These are phyloP conservation scores for Tachysurus fulvidraco DNA, from an alignment of 2,113 vertebrate species.

Conservation along the genomic window DNA sequence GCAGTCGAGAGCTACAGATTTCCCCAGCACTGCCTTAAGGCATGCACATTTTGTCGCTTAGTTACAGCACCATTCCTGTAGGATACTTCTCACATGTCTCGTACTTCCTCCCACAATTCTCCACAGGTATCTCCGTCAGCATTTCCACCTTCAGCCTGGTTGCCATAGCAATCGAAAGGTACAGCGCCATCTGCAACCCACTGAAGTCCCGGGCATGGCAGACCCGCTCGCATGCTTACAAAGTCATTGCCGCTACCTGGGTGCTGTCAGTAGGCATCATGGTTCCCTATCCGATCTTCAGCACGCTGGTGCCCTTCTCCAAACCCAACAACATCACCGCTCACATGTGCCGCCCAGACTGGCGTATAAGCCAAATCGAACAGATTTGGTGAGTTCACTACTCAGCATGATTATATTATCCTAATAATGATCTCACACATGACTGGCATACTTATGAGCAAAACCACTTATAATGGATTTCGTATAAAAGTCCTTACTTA, in stretches of 20 bases:
- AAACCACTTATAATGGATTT: not conserved
- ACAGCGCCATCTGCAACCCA: conserved; percentile 95
- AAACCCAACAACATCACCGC: conserved; percentile 61
- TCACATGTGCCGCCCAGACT: conserved; percentile 79
- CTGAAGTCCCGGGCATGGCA: conserved; percentile 92
- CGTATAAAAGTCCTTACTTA: not conserved
- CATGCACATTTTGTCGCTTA: conserved; percentile 8
- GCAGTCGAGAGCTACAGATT: not conserved
- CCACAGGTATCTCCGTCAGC: conserved; percentile 87
- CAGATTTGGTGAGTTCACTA: conserved; percentile 82
- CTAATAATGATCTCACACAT: not conserved
- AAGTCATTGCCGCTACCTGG: conserved; percentile 90
- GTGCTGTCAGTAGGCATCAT: conserved; percentile 83
- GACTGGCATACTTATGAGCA: not conserved
- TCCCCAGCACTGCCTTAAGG: not conserved
- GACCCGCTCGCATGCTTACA: conserved; percentile 88
- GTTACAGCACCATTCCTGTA: not conserved
- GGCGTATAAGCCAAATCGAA: conserved; percentile 77
- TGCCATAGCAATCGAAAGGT: conserved; percentile 91
- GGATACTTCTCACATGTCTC: not conserved
- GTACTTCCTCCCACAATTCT: conserved; percentile 27
- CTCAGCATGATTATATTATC: conserved; percentile 1
- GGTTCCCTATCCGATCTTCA: conserved; percentile 89
- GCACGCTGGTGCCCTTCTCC: conserved; percentile 61
- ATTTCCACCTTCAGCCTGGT: conserved; percentile 96